Percentiles rank a stretch among this genome's conserved stretches.
These are phyloP conservation scores for Clusia tigrina DNA, from an alignment of 2,888 invertebrate genomes.

Conservation along the genomic window DNA sequence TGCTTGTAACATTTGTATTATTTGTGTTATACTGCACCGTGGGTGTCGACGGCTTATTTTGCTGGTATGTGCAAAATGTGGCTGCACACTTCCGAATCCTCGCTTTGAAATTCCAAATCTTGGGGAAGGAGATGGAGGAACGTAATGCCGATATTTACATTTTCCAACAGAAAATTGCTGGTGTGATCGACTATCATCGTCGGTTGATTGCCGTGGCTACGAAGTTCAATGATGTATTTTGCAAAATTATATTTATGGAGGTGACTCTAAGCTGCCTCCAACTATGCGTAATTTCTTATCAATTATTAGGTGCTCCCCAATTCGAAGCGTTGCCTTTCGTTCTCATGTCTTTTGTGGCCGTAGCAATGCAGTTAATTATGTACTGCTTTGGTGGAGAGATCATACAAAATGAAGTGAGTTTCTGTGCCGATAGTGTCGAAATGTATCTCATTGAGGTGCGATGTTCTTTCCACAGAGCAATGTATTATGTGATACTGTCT, in stretches of 20 bases:
- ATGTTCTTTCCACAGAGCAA: slow-evolving; percentile 22
- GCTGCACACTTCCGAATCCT: slow-evolving; percentile 1
- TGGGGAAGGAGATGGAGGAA: neutral
- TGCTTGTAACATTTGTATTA: neutral
- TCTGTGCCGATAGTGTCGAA: neutral
- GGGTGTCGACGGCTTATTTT: neutral
- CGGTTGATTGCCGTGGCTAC: neutral
- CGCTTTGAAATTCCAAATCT: neutral
- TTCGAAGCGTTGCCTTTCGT: neutral
- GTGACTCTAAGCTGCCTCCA: neutral
- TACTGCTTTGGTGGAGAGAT: neutral
- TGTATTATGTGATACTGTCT: slow-evolving; percentile 25
- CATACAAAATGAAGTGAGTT: neutral
- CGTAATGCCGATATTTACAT: neutral
- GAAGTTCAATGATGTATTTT: neutral
- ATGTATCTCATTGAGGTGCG: slow-evolving; percentile 12
- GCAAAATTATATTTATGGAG: neutral
- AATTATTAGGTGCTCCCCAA: neutral
- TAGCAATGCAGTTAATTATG: neutral
- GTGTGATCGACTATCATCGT: neutral
- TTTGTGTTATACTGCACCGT: neutral
- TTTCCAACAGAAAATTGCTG: neutral
- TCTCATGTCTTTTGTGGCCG: neutral
- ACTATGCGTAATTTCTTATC: neutral
- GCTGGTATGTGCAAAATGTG: slow-evolving; percentile 7